Evolutionary conservation across 2,888 invertebrate species (phyloP).

Genomic region (Sepioteuthis lessoniana): DNA sequence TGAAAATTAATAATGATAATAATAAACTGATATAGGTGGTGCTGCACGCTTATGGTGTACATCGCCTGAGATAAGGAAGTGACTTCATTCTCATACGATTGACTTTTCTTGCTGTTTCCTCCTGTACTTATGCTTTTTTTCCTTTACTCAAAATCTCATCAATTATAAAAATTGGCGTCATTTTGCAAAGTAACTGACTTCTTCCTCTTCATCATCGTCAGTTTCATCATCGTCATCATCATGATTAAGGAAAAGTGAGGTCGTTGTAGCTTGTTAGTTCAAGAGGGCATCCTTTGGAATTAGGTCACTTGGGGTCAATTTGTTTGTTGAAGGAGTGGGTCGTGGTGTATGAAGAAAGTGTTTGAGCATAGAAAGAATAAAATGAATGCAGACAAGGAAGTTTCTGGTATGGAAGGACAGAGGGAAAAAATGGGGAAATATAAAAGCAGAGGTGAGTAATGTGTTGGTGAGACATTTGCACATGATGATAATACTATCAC

Average conservation of each 20-base stretch:
- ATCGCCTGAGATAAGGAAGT: not conserved
- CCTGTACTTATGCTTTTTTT: not conserved
- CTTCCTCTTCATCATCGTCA: not conserved
- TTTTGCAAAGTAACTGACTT: not conserved
- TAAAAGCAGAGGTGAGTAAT: too few species aligned
- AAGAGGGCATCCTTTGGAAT: not conserved
- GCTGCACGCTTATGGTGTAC: not conserved
- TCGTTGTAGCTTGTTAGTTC: not conserved
- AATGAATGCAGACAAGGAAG: too few species aligned
- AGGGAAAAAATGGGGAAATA: too few species aligned
- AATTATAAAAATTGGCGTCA: not conserved
- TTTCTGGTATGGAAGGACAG: too few species aligned
- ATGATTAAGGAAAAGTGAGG: not conserved
- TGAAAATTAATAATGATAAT: too few species aligned
- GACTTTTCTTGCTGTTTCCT: not conserved
- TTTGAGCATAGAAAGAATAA: too few species aligned
- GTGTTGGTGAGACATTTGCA: too few species aligned
- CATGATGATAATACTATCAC: too few species aligned
- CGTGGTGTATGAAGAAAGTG: not conserved
- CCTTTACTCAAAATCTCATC: constrained; percentile 9
- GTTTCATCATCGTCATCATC: not conserved
- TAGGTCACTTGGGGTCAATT: not conserved
- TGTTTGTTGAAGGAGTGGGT: not conserved
- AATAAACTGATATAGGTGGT: not conserved
- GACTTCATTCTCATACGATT: not conserved